A percentile compares a stretch with the other conserved stretches of the same genome.
These are phyloP conservation scores for Tachysurus vachellii DNA, from an alignment of 2,113 vertebrate genomes.

Conservation along the genomic window DNA sequence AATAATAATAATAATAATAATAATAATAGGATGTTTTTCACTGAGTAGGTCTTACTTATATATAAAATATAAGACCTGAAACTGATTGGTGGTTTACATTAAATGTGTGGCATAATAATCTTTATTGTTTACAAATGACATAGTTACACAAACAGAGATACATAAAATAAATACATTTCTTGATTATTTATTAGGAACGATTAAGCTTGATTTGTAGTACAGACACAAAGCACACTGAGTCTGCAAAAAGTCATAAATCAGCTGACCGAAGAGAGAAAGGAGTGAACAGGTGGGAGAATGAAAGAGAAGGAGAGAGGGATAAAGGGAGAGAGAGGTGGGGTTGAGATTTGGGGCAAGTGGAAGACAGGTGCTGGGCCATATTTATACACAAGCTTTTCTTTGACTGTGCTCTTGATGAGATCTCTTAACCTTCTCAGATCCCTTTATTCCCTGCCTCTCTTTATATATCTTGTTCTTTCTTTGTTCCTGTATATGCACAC, in stretches of 20 bases:
- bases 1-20: too few species aligned
- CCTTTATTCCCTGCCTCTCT: conserved; percentile 48
- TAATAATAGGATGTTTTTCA: too few species aligned
- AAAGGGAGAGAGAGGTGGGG: conserved; percentile 17
- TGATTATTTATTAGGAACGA: background rate
- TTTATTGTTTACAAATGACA: background rate
- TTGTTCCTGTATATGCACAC: background rate
- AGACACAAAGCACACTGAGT: conserved; percentile 9
- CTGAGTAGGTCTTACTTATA: too few species aligned
- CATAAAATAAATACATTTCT: background rate
- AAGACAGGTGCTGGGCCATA: conserved; percentile 60
- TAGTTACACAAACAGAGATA: background rate
- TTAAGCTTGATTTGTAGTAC: background rate
- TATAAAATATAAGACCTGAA: background rate
- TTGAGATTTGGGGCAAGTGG: conserved; percentile 35
- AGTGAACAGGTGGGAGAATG: conserved; percentile 34
- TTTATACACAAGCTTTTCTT: conserved; percentile 65
- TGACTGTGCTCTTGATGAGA: conserved; percentile 55
- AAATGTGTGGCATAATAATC: background rate
- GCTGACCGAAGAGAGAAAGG: conserved; percentile 16
- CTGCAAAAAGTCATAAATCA: conserved; percentile 33
- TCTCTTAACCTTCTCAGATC: conserved; percentile 55
- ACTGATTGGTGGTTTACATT: too few species aligned
- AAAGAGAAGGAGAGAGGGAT: conserved; percentile 30
- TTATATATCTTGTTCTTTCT: background rate